Evolutionary conservation across 1,140 invertebrate species (phyloP).

Genomic region (Drosophila parvula): DNA sequence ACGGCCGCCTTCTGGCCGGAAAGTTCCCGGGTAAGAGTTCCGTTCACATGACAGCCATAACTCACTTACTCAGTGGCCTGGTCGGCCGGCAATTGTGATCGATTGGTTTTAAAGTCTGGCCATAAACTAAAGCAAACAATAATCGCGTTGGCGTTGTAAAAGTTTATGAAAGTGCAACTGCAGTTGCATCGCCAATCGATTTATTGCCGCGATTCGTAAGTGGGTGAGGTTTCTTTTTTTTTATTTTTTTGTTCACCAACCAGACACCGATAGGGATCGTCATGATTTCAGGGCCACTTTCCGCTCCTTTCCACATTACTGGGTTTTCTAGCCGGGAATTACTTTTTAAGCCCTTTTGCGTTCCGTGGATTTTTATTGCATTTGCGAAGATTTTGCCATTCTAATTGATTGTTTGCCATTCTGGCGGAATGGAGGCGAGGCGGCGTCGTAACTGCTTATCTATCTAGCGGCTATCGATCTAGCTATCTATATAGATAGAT

Average conservation of each 20-base stretch:
- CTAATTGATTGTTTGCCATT: constrained; percentile 78
- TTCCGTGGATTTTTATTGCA: constrained; percentile 70
- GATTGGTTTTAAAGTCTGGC: constrained; percentile 75
- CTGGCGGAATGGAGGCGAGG: constrained; percentile 37
- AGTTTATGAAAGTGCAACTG: constrained; percentile 53
- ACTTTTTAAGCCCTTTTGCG: constrained; percentile 79
- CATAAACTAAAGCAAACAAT: constrained; percentile 75
- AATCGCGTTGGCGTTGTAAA: constrained; percentile 75
- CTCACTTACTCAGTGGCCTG: not conserved
- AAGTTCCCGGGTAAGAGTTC: constrained; percentile 8
- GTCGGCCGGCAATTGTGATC: constrained; percentile 55
- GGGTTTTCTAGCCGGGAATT: constrained; percentile 66
- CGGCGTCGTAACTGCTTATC: constrained; percentile 48
- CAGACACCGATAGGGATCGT: constrained; percentile 34
- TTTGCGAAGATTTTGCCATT: constrained; percentile 79
- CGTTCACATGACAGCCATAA: constrained; percentile 38
- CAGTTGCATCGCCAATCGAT: constrained; percentile 69
- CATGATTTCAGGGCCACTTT: constrained; percentile 54
- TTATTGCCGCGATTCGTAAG: constrained; percentile 57
- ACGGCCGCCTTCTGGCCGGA: constrained; percentile 8
- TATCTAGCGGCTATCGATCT: constrained; percentile 63
- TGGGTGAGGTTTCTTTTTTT: constrained; percentile 27
- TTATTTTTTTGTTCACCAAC: constrained; percentile 1
- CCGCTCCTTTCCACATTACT: constrained; percentile 37
- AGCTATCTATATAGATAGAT: constrained; percentile 42